Evolutionary conservation across 1,140 invertebrate species (phyloP), one percentile per base, ranked within the genome.

Genomic region (Drosophila persimilis): DNA sequence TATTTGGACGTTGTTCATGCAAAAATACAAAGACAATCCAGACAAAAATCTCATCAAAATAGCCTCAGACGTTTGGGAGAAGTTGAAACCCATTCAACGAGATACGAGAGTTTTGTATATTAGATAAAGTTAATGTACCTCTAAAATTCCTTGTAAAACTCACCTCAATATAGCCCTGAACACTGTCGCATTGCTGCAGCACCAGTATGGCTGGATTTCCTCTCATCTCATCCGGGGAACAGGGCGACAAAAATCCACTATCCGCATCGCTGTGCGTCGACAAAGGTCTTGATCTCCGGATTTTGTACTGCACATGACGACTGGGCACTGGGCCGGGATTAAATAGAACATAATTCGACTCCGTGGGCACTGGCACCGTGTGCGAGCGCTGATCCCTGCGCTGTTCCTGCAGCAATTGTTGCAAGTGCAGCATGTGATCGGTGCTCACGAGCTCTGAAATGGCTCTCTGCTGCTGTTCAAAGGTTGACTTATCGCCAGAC

Each of bases 141-240:
- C 2, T 0, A 0, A 31, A 31, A 29, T 24, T 24, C 6, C 29
- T 6, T 29, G n/a, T 31, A 29, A 9, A 45, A 80, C 90, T 91
- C 57, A 91, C 91, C 90, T 91, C 91, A 69, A 91, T 90, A 56
- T 91, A 91, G 39, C 89, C 89, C 67, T 91, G 90, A 45, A 91
- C 84, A 58, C 89, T 91, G 59, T 91, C 91, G 61, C 90, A 91
- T 47, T 91, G 90, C 69, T 91, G 80, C 13, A 91, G 71, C 57
- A 91, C 90, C 43, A 91, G 47, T n/a, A 91, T 88, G 15, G 89
- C 77, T 17, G 91, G 76, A 77, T 91, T 90, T 8, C 70, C 73
- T 26, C 67, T 88, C 41, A 90, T 43, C 17, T 91, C 90, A 11
- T 91, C 90, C 0, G 91, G 91, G 0, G 91, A 91, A 29, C 80